A percentile compares a stretch with the other conserved stretches of the same genome.
These are phyloP conservation scores for Leucosticte australis DNA, from an alignment of 2,113 vertebrate genomes.

Conservation along the genomic window DNA sequence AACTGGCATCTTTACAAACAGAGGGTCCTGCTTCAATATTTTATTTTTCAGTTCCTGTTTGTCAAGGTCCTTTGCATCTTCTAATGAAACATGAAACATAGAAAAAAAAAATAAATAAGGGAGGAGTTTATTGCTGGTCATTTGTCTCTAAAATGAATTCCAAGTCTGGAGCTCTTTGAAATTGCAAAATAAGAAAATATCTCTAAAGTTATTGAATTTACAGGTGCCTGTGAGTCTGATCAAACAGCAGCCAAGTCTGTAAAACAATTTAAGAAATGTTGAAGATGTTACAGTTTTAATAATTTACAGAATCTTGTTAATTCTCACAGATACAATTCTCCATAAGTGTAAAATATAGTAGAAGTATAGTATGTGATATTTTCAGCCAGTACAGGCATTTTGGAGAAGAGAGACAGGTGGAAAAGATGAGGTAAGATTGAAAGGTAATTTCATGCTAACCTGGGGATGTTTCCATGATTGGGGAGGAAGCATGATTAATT, in stretches of 20 bases:
- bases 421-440: neutral
- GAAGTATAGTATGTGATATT: neutral
- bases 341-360: neutral
- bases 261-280: neutral
- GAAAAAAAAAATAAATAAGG: neutral
- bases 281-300: neutral
- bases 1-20: neutral
- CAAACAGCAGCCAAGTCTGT: neutral
- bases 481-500: conserved; percentile 14
- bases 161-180: neutral
- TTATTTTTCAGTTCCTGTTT: conserved; percentile 7
- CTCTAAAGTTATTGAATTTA: neutral
- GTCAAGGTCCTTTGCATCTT: neutral
- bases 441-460: neutral
- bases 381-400: neutral
- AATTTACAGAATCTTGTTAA: neutral
- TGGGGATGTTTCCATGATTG: neutral
- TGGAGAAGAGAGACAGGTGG: neutral
- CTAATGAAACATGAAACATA: neutral
- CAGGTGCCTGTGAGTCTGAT: neutral
- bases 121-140: neutral
- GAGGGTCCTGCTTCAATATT: neutral
- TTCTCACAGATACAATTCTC: neutral
- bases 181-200: neutral
- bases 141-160: conserved; percentile 5